These are phyloP conservation scores for Holocentrus rufus DNA, from an alignment of 2,797 vertebrate genomes.

Conservation along the genomic window DNA sequence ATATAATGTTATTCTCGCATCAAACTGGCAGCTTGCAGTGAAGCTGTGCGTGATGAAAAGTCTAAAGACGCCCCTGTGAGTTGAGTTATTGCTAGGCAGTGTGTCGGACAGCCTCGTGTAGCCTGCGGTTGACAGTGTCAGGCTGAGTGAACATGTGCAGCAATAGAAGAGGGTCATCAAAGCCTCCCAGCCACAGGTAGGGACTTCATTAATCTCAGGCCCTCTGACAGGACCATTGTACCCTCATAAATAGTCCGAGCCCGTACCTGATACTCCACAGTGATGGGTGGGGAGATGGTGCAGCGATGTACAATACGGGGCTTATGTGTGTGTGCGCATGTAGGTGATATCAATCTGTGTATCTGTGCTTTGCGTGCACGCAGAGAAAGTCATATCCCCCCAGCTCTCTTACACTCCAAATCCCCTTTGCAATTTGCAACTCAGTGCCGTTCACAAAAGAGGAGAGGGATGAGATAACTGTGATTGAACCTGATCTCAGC, in stretches of 20 bases:
- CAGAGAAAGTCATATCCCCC: conserved; percentile 52
- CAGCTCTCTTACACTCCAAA: conserved; percentile 42
- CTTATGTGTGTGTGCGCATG: conserved; percentile 20
- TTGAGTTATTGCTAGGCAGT: conserved; percentile 19
- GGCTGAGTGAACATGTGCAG: conserved; percentile 57
- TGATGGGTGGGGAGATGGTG: conserved; percentile 62
- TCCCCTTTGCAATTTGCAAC: conserved; percentile 47
- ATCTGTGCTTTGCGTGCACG: conserved; percentile 42
- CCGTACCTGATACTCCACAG: conserved; percentile 75
- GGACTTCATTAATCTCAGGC: conserved; percentile 73
- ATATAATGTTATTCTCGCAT: background rate
- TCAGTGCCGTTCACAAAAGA: conserved; percentile 58
- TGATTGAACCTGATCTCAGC: conserved; percentile 53
- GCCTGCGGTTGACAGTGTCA: conserved; percentile 48
- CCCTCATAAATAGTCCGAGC: conserved; percentile 74
- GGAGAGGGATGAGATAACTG: conserved; percentile 58
- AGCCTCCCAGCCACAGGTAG: conserved; percentile 56
- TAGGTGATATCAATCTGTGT: conserved; percentile 63
- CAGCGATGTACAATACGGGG: conserved; percentile 57
- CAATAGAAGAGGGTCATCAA: conserved; percentile 36
- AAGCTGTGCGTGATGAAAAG: background rate
- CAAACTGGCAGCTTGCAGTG: conserved; percentile 4
- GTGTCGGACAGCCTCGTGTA: conserved; percentile 22
- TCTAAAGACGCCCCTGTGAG: background rate
- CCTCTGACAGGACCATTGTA: conserved; percentile 78